Evolutionary conservation across 2,113 vertebrate genomes (phyloP), one percentile per base, ranked within the genome.

Genomic region (Nibea coibor): DNA sequence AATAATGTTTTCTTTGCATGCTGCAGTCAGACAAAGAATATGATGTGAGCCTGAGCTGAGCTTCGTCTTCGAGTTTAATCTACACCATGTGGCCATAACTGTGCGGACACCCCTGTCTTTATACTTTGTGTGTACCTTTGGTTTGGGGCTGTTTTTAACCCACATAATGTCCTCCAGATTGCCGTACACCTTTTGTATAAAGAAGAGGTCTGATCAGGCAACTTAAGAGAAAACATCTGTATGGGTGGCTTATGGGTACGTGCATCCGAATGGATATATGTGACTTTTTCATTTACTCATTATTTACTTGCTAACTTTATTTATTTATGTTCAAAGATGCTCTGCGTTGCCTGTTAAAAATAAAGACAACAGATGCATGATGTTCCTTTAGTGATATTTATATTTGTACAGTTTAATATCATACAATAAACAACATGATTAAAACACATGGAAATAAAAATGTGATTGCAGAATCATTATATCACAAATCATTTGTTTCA

Each of bases 401-500:
- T 24, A 47, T 62, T 1, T 82, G 56, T 54, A 47, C 5, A 19
- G 4, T 53, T 22, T 17, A 9, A 47, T 56, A 14, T n/a, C 15
- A 53, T 53, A 35, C 22, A 66, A 8, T 42, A 62, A 56, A 73
- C 20, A 75, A 69, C 4, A 56, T 56, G 19, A 62, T 68, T 6
- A 48, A 45, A 65, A 20, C 10, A 53, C 3, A 69, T 56, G 11
- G 42, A 9, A 12, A 56, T 48, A 39, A 26, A 45, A 26, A n/a
- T 42, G 10, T 35, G 19, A 45, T 47, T 35, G 17, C 24, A 35
- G 17, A 48, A 26, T 54, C 35, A 35, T 54, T 20, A 54, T 45
- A 35, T 57, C 64, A 70, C 69, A 78, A 48, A 48, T 35, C 3
- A 26, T 48, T 56, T 1, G 15, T 73, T 74, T 74, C 16, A 28